These are phyloP conservation scores for Aegithalos caudatus DNA, from an alignment of 2,113 vertebrate genomes.

Conservation along the genomic window DNA sequence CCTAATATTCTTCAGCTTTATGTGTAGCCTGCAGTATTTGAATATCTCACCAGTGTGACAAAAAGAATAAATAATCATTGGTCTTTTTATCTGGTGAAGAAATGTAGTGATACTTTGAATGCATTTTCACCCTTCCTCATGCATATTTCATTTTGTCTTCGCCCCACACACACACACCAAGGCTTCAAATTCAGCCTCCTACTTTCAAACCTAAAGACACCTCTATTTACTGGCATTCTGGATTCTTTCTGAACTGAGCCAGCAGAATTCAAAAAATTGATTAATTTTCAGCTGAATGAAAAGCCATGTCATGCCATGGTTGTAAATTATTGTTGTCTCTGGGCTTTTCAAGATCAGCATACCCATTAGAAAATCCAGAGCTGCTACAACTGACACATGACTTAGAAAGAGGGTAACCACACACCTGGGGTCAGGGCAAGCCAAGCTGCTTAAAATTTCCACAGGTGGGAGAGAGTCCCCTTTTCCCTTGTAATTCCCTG, in stretches of 20 bases:
- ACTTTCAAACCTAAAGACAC: not conserved
- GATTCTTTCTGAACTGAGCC: not conserved
- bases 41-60: not conserved
- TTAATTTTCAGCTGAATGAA: not conserved
- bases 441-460: not conserved
- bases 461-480: not conserved
- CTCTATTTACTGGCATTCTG: not conserved
- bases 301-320: not conserved
- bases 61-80: not conserved
- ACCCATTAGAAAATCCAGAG: not conserved
- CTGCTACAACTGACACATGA: not conserved
- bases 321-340: not conserved
- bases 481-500: not conserved
- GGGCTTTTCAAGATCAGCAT: rapidly evolving
- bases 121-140: not conserved
- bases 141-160: not conserved
- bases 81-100: not conserved
- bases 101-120: not conserved
- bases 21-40: not conserved
- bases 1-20: not conserved
- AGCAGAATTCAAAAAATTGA: not conserved
- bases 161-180: rapidly evolving
- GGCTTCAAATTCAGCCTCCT: not conserved
- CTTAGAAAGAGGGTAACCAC: not conserved
- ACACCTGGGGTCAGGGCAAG: not conserved